Conservation (phyloP, 2,113 vertebrate species). For the Podarcis raffonei region DNA sequence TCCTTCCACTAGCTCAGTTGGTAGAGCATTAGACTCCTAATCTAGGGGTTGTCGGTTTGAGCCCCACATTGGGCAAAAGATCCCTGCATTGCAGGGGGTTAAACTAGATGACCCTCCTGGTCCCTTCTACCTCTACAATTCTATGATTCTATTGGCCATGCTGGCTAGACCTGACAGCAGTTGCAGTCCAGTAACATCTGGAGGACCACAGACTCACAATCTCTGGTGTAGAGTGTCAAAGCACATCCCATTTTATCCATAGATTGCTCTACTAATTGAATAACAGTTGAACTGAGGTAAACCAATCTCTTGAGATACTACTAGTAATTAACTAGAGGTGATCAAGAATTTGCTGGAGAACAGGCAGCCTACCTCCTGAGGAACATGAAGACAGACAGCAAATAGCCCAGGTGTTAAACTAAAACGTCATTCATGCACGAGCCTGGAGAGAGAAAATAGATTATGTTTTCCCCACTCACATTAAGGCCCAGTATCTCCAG, state of each 20-base stretch:
- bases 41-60: no score
- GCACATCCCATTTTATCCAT: not conserved
- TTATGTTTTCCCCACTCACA: conserved; percentile 47
- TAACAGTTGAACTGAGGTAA: not conserved
- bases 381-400: not conserved
- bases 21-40: no score
- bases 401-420: not conserved
- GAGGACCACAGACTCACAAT: no score
- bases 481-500: conserved; percentile 37
- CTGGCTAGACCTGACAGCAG: no score
- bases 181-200: no score
- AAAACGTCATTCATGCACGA: not conserved
- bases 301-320: not conserved
- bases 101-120: no score
- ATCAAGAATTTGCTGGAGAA: not conserved
- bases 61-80: no score
- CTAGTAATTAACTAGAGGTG: not conserved
- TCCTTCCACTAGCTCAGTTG: no score
- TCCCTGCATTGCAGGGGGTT: no score
- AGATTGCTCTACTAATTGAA: not conserved
- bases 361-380: not conserved
- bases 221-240: not conserved
- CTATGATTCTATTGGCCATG: no score
- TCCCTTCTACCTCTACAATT: no score
- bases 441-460: conserved; percentile 20